These are phyloP conservation scores for Ooceraea biroi DNA, from an alignment of 1,140 invertebrate genomes.

Conservation along the genomic window DNA sequence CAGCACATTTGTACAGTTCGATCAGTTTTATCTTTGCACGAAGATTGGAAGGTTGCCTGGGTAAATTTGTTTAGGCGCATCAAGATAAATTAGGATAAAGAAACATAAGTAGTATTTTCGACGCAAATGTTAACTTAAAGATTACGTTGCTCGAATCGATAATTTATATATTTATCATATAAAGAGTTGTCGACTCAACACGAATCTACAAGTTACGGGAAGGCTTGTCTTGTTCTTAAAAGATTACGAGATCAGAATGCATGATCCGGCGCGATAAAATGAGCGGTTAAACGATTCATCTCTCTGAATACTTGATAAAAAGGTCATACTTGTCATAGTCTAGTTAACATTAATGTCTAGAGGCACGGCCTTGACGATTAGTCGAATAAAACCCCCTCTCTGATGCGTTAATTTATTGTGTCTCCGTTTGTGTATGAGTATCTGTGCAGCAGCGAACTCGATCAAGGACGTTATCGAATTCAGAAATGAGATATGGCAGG, in stretches of 20 bases:
- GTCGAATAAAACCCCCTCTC: constrained; percentile 45
- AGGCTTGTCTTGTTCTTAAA: not conserved
- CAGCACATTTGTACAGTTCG: not conserved
- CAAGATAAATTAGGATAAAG: not conserved
- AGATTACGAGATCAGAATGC: not conserved
- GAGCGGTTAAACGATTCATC: constrained; percentile 14
- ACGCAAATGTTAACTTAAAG: constrained; percentile 1
- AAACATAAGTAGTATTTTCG: not conserved
- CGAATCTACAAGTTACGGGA: constrained; percentile 6
- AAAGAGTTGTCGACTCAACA: not conserved
- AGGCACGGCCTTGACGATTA: constrained; percentile 50
- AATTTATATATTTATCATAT: not conserved
- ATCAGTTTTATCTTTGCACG: not conserved
- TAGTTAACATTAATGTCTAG: constrained; percentile 49
- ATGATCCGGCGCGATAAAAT: constrained; percentile 1
- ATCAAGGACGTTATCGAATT: constrained; percentile 8
- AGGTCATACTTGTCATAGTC: constrained; percentile 34
- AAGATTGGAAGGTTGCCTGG: not conserved
- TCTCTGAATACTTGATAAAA: constrained; percentile 10
- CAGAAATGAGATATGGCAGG: too few relatives aligned
- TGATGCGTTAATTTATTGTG: constrained; percentile 52
- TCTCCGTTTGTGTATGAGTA: constrained; percentile 41
- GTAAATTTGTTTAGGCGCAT: not conserved
- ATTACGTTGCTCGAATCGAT: not conserved
- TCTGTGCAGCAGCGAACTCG: constrained; percentile 38